Evolutionary conservation across 2,113 vertebrate genomes (phyloP), one percentile per base, ranked within the genome.

Genomic region (Rostratula benghalensis): DNA sequence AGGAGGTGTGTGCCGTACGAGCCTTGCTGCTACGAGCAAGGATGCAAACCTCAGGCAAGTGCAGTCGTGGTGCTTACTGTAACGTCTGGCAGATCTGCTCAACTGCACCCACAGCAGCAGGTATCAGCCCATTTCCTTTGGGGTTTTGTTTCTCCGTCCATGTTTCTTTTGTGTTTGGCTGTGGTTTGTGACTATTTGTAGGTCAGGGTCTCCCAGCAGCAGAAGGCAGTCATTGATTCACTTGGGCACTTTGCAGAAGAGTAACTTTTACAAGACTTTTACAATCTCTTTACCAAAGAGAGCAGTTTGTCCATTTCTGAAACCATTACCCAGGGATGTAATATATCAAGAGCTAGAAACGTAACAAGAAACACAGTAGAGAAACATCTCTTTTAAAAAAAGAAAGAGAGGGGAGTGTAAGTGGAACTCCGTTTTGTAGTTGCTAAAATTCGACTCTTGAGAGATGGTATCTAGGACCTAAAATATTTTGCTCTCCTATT

Each of bases 71-170:
- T 53, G 4, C 19, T 69, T 45, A 7, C 6, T 46, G 61, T 39
- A 12, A 31, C 10, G 24, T 37, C 10, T 1, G 0, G 31, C 25
- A 64, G 1, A 54, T 71, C 24, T 0, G 0, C 53, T 35, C 43
- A 83, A 13, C 53, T 31, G 9, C 13, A 24, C 45, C 35, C 10
- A 1, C 43, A 16, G 17, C 35, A 31, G 37, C 20, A 63, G 10
- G 5, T 43, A 35, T 54, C 48, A 63, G 39, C 65, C 56, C 1
- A 0, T 78, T 82, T 84, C 6, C 27, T 69, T 56, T 50, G 37
- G 20, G 13, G 4, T 28, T 48, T 37, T 17, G n/a, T 27, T 57
- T 35, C 53, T 28, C 25, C 8, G 8, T n/a, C 5, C 45, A 13
- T 30, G 1, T 1, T 37, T 30, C 59, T 64, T 64, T 43, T 13